Evolutionary conservation across 1,140 invertebrate genomes (phyloP), one percentile per base, ranked within the genome.

Genomic region (Chymomyza costata): DNA sequence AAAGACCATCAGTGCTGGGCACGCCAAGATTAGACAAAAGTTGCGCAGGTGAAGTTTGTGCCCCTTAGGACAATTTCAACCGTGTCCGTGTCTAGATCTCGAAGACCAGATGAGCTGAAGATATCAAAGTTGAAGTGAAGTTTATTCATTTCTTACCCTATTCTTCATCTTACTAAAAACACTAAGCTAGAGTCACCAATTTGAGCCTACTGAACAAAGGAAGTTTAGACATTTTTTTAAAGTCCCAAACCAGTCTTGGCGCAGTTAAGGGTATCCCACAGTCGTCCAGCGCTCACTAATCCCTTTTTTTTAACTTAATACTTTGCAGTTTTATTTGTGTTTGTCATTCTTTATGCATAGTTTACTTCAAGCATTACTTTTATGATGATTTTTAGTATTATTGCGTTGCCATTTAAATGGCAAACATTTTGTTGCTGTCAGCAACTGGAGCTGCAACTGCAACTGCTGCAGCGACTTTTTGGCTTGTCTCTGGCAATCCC

Each of bases 351-450:
- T 61, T 51, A 18, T 44, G 53, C 65, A 69, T 68, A 69, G 65
- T 50, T 64, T 53, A 30, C 15, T 17, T 31, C 32, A 5, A 5
- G 21, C 21, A 8, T 25, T 25, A 15, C 59, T 65, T 69, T 60
- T 71, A 76, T 78, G 62, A 70, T 78, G 66, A 78, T 71, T 80
- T 71, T 71, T 46, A 67, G 63, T 71, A 78, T 80, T 78, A 78
- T 78, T 71, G 73, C 71, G 70, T 70, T 78, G 66, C 57, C 54
- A 65, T 71, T 78, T 53, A 67, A 80, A 73, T 78, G 54, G 71
- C 58, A 78, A 78, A 71, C 67, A 80, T 80, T 76, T 65, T 76
- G 65, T 57, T 54, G 70, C 65, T 62, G 70, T 62, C 53, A 73
- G 53, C 62, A 41, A 38, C 51, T 44, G 34, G 44, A 57, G 58